Percentiles rank a stretch among this genome's conserved stretches.
phyloP scores from a whole-genome alignment of 2,797 vertebrate species.

The Clamator glandarius region DNA sequence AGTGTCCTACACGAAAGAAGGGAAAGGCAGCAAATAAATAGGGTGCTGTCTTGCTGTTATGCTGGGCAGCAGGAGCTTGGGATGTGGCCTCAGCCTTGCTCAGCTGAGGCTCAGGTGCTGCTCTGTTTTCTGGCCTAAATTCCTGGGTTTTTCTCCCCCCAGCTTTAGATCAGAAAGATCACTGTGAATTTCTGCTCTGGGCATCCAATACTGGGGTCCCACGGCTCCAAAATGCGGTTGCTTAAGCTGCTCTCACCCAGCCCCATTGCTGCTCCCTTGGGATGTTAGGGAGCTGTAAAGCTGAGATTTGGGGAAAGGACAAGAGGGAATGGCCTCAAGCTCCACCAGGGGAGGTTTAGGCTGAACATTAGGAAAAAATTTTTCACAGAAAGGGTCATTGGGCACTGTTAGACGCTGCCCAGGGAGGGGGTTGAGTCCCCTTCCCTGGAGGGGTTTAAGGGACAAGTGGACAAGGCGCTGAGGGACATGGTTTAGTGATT shows the following conservation, averaged over 20 bases:
- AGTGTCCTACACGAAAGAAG: accelerated
- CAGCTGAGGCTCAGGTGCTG: background rate
- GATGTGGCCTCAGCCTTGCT: background rate
- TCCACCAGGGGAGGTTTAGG: no score
- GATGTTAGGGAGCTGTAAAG: background rate
- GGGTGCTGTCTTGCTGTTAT: background rate
- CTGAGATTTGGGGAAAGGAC: background rate
- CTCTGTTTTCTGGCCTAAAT: background rate
- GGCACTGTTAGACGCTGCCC: no score
- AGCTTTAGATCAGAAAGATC: background rate
- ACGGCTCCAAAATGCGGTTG: background rate
- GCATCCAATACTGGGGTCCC: background rate
- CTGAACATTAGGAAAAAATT: no score
- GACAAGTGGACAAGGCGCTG: no score
- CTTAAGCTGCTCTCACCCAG: background rate
- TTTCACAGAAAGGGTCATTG: no score
- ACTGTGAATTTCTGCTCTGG: background rate
- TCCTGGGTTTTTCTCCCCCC: no score
- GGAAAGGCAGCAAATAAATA: background rate
- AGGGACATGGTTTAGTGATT: no score
- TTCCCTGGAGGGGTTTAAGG: no score
- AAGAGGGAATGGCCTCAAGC: no score
- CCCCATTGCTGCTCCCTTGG: background rate
- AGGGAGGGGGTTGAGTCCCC: no score
- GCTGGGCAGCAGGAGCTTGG: accelerated